Base-by-base conservation (phyloP, 1,140 invertebrate genomes). In the Gryllus bimaculatus region DNA sequence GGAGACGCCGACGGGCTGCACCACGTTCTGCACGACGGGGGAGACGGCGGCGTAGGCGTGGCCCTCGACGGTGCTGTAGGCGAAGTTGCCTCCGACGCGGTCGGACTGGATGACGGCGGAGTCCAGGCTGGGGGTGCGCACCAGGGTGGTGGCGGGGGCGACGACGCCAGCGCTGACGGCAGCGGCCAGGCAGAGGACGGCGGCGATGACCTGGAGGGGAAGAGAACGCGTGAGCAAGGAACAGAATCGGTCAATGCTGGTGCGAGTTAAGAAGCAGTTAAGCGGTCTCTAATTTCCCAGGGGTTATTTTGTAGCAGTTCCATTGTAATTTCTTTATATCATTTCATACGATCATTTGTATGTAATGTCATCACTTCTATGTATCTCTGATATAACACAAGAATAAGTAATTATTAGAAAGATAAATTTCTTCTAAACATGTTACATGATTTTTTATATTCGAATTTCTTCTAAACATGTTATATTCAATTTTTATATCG, bases 31-130 rank as follows among this genome's bases (percentile, higher is more conserved):
- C 73, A 89, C 82, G 76, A 88, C 82, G 66, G 88, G 88, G 78
- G 83, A 83, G 80, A 87, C 81, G 26, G 85, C 84, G 75, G 86
- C 84, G 83, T 89, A 89, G 20, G 88, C 88, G 81, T 89, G 88
- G 74, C 85, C 86, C 82, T 90, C 88, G 79, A 86, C 84, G 79
- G 86, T 85, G 80, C 85, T 86, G 84, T 89, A 90, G 48, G 88
- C 87, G 83, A 90, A 90, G 86, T 89, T 89, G 77, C 88, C 87
- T 13, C 88, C 88, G 39, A 89, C 81, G 8, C 88, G 83, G 82
- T 89, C 86, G 47, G 85, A 86, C 80, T 87, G 84, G 83, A 90
- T 87, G 80, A 88, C 84, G 77, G 89, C 89, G 76, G 85, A 87
- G 84, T 90, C 88, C 79, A 86, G 84, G 80, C 83, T 83, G 10